Conservation (phyloP, 2,113 vertebrate species). For the Thalassoma bifasciatum region DNA sequence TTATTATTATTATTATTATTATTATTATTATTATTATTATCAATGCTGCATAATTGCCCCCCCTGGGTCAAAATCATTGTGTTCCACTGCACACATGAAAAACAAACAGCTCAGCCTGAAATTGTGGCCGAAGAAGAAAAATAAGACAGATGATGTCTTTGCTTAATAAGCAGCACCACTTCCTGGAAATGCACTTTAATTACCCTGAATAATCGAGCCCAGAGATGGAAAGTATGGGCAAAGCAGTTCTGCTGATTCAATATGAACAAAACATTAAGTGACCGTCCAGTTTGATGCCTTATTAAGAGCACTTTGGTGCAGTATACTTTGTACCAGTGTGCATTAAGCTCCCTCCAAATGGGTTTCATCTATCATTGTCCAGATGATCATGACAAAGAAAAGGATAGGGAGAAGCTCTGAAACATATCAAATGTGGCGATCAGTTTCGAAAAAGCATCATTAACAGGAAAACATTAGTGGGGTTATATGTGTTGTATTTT, state of each 20-base stretch:
- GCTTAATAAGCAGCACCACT: neutral
- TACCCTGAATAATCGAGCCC: neutral
- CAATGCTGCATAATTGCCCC: neutral
- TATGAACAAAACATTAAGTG: neutral
- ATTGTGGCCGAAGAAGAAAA: neutral
- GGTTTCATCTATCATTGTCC: constrained; percentile 6
- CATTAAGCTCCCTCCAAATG: constrained; percentile 20
- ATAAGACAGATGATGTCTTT: neutral
- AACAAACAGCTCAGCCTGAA: neutral
- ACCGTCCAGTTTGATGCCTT: neutral
- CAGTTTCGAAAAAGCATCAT: neutral
- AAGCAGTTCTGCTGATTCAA: constrained; percentile 24
- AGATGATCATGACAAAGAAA: neutral
- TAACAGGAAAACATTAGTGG: neutral
- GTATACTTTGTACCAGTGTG: neutral
- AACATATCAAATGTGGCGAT: constrained; percentile 1
- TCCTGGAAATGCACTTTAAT: constrained; percentile 21
- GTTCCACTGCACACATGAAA: neutral
- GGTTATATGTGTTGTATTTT: neutral
- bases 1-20: too few relatives aligned
- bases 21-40: too few relatives aligned
- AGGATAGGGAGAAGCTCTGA: neutral
- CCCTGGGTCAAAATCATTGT: too few relatives aligned
- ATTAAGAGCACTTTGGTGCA: constrained; percentile 18
- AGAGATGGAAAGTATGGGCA: constrained; percentile 15